Conservation (phyloP, 2,888 invertebrate genomes). For the Epirrhoe tristata region DNA sequence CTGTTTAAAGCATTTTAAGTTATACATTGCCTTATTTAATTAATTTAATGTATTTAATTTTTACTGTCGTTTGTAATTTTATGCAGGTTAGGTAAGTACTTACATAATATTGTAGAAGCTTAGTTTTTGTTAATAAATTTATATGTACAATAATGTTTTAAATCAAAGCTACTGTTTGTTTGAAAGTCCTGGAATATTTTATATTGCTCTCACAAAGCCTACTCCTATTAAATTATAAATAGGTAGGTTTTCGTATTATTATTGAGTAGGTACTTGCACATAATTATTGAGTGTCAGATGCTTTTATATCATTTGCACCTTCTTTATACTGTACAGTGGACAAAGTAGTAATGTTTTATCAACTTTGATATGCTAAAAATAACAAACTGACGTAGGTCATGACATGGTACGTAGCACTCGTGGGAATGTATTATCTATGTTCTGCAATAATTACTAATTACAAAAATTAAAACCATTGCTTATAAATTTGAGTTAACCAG, state of each 20-base stretch:
- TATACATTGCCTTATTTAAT: too few species aligned
- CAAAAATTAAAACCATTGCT: conserved; percentile 1
- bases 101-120: too few species aligned
- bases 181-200: too few species aligned
- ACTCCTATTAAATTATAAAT: too few species aligned
- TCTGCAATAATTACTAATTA: conserved; percentile 13
- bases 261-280: neutral
- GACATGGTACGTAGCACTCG: conserved; percentile 53
- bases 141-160: too few species aligned
- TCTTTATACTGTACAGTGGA: conserved; percentile 51
- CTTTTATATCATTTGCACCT: conserved; percentile 52
- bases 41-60: too few species aligned
- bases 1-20: too few species aligned
- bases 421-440: conserved; percentile 54
- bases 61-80: too few species aligned
- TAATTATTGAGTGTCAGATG: neutral
- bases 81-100: too few species aligned
- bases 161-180: too few species aligned
- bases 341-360: conserved; percentile 63
- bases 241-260: neutral
- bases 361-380: conserved; percentile 75
- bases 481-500: neutral
- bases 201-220: too few species aligned
- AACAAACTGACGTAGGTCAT: conserved; percentile 60
- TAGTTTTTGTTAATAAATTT: too few species aligned